Evolutionary conservation across 1,140 invertebrate genomes (phyloP), one percentile per base, ranked within the genome.

Genomic region (Diabrotica virgifera): DNA sequence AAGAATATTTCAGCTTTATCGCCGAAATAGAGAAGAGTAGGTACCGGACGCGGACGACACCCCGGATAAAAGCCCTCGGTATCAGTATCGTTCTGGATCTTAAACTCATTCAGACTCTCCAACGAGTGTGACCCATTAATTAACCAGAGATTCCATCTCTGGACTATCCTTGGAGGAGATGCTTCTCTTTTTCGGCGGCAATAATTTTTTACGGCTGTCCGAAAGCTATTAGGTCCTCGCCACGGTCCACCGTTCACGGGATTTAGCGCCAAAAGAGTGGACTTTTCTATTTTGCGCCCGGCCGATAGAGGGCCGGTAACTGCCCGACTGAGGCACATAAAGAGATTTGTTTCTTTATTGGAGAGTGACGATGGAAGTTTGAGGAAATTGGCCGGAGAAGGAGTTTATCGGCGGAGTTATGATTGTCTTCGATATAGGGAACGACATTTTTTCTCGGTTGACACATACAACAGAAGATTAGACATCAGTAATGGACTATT

Each of bases 131-230:
- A 46, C 40, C 40, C 40, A 46, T 46, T 46, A 46, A 46, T 46
- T 46, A 46, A 8, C 40, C 40, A n/a, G 40, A 8, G 40, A 46
- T 46, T 46, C 40, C 40, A 46, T 46, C 40, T 46, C 40, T 46
- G 8, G 8, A 10, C n/a, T n/a, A 46, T 46, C n/a, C 40, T 6
- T 46, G 40, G 40, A 46, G 40, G n/a, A 46, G 40, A 46, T 46
- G 40, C 40, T 46, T n/a, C 40, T 46, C 5, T 46, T 46, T 46
- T 46, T 46, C 5, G 40, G 40, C 8, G 6, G 40, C n/a, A 65
- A 65, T 52, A 59, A 59, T 58, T 64, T 57, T 59, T 46, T 52
- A 36, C 13, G 13, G 38, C 38, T 59, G 58, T 59, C 58, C 14
- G 14, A 50, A 38, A 51, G 36, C 40, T 13, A 59, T 51, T 59